phyloP scores from a whole-genome alignment of 2,888 invertebrate species.

The Trachelus tabidus region DNA sequence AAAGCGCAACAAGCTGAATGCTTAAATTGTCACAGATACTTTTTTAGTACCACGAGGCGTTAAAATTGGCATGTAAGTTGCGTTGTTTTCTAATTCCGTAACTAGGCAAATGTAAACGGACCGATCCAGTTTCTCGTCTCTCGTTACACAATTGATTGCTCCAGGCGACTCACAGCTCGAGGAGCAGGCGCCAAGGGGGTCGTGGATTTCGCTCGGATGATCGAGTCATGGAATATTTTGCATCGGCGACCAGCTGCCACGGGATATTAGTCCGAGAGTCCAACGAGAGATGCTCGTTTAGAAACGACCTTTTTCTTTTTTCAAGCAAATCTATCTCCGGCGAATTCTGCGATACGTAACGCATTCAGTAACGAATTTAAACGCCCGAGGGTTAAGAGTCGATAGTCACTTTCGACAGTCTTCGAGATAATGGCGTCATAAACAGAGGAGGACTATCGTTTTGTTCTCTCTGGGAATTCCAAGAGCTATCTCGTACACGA shows the following conservation, averaged over 20 bases:
- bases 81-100: slow-evolving; percentile 14
- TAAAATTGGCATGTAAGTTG: background rate
- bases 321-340: too few relatives aligned
- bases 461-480: background rate
- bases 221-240: background rate
- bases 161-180: background rate
- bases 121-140: slow-evolving; percentile 15
- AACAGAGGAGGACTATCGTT: background rate
- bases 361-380: background rate
- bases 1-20: too few relatives aligned
- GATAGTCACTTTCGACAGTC: background rate
- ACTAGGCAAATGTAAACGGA: slow-evolving; percentile 13
- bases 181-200: background rate
- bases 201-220: background rate
- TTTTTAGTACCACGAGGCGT: background rate
- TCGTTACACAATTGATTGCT: slow-evolving; percentile 12
- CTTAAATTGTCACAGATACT: background rate
- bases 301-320: too few relatives aligned
- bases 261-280: background rate
- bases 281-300: background rate
- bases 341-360: background rate
- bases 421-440: background rate
- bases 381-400: background rate
- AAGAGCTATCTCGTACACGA: background rate
- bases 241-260: background rate